Base-by-base conservation (phyloP, 2,113 vertebrate species). In the Baryphthengus martii region DNA sequence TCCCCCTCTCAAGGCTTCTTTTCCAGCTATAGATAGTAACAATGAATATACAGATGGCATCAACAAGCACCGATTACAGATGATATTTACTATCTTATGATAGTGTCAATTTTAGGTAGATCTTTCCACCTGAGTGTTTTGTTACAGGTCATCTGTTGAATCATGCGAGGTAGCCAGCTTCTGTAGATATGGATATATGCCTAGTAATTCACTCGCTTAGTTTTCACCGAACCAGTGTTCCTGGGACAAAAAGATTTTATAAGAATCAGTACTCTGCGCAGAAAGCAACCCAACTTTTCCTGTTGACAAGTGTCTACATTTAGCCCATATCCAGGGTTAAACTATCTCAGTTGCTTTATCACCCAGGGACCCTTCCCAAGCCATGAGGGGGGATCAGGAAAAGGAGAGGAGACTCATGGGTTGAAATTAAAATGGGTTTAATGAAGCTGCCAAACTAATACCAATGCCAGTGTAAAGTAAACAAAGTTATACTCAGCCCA, bases 51-150 rank as follows among this genome's bases (percentile, higher is more conserved):
- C 13, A 81, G 85, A 72, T 74, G 83, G 47, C 72, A 95, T 85
- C 75, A 71, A 29, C 42, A 63, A 86, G 47, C 68, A 52, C 67
- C 65, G 58, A 73, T 94, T 88, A 39, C 81, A 88, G 81, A 56
- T 72, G 63, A 37, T 88, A 67, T 80, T 90, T 92, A 77, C 68
- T 80, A 59, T 89, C 75, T 77, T 76, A 26, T 17, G 74, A 83
- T 85, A 72, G 78, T 37, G 40, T 94, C 95, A 94, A 61, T 94
- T 96, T 95, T 92, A 92, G 61, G 68, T 84, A 95, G 95, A 93
- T 73, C 80, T 96, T 95, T 93, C 70, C 45, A 68, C 44, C 44
- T 74, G 88, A 66, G 40, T 94, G 86, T 94, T 91, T 95, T 90
- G 72, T 92, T 96, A 95, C 44, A 87, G 85, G 82, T 95, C 90